These are phyloP conservation scores for Tenthredo livida DNA, from an alignment of 2,888 invertebrate genomes.

Conservation along the genomic window DNA sequence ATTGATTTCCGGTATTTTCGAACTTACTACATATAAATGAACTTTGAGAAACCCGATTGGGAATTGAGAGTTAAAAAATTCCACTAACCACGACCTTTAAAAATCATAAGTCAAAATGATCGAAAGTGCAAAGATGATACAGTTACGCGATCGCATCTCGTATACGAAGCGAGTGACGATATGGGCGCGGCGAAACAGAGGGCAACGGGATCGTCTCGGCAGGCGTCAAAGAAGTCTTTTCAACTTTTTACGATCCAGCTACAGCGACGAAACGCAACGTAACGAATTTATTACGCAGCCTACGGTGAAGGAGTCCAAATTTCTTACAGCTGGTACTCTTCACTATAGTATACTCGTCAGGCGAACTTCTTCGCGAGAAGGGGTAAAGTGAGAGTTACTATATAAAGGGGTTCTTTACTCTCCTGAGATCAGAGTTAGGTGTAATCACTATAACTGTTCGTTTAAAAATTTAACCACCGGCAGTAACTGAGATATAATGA, in stretches of 20 bases:
- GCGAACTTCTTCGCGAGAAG: slow-evolving; percentile 62
- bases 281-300: slow-evolving; percentile 40
- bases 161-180: not conserved
- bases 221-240: slow-evolving; percentile 35
- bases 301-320: slow-evolving; percentile 42
- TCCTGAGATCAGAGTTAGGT: slow-evolving; percentile 70
- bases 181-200: slow-evolving; percentile 46
- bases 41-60: not conserved
- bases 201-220: slow-evolving; percentile 18
- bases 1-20: not conserved
- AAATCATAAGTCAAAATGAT: not conserved
- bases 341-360: slow-evolving; percentile 11
- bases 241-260: slow-evolving; percentile 40
- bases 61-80: not conserved
- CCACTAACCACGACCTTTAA: slow-evolving; percentile 4
- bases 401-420: slow-evolving; percentile 77
- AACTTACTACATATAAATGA: not conserved
- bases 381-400: slow-evolving; percentile 77
- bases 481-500: slow-evolving; percentile 75
- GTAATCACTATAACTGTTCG: slow-evolving; percentile 39
- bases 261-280: slow-evolving; percentile 37
- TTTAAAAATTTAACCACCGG: slow-evolving; percentile 4
- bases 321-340: slow-evolving; percentile 4
- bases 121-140: slow-evolving; percentile 50
- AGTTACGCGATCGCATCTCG: slow-evolving; percentile 48